Percentiles rank a stretch among this genome's conserved stretches.
Conservation (phyloP, 2,113 vertebrate genomes). For the Megaptera novaeangliae region DNA sequence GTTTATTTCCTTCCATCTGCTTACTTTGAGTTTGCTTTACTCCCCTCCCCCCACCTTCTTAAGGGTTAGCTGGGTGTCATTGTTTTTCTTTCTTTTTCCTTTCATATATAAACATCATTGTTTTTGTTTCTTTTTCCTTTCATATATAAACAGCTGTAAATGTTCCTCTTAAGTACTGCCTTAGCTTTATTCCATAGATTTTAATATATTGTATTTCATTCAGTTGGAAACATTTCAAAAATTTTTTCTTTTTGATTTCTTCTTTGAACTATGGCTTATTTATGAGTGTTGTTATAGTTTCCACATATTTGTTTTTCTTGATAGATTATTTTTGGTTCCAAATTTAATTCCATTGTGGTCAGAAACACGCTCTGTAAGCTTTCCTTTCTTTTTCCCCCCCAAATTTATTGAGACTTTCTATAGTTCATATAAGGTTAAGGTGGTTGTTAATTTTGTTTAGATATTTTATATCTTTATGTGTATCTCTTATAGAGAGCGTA, state of each 20-base stretch:
- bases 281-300: background rate
- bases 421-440: background rate
- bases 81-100: background rate
- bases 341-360: background rate
- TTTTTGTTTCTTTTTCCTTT: background rate
- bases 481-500: background rate
- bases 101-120: background rate
- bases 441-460: background rate
- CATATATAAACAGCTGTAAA: background rate
- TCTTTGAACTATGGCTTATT: background rate
- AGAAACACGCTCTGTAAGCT: background rate
- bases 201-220: background rate
- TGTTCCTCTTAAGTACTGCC: background rate
- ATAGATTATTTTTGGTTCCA: background rate
- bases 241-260: background rate
- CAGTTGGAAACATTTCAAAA: background rate
- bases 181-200: background rate
- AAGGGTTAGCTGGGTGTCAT: background rate
- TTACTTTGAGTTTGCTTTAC: background rate
- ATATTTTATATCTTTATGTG: background rate
- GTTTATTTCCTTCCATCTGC: background rate
- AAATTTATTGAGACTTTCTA: background rate
- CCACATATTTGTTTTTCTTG: background rate
- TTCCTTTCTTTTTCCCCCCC: background rate
- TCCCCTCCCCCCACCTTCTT: background rate